Evolutionary conservation across 2,113 vertebrate species (phyloP).

Genomic region (Catharus minimus): DNA sequence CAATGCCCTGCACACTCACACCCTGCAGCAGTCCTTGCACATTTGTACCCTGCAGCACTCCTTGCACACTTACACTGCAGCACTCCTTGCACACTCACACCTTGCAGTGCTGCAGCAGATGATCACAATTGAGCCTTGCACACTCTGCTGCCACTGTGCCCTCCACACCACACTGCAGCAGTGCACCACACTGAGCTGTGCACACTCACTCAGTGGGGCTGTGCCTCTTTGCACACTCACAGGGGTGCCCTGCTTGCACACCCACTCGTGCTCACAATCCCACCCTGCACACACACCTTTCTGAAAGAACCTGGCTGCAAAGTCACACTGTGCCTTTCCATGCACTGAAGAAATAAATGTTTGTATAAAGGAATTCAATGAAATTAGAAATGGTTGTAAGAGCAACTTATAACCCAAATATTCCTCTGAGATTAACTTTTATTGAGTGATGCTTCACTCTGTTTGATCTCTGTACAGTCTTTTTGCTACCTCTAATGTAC

Average conservation of each 20-base stretch:
- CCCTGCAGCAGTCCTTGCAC: background rate
- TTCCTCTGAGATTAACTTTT: background rate
- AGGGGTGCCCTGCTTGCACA: background rate
- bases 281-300: fast-evolving
- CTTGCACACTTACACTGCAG: too few relatives aligned
- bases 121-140: fast-evolving
- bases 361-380: background rate
- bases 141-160: background rate
- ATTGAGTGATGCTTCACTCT: conserved; percentile 46
- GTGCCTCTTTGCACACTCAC: background rate
- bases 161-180: background rate
- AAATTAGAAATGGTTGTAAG: conserved; percentile 21
- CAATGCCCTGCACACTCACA: background rate
- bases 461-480: conserved; percentile 25
- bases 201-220: fast-evolving
- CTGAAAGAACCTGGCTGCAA: background rate
- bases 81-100: too few relatives aligned
- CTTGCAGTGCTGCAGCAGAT: too few relatives aligned
- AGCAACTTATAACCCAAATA: conserved; percentile 21
- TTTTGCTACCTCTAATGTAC: conserved; percentile 24
- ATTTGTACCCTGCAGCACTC: background rate
- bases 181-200: background rate
- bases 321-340: background rate
- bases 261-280: fast-evolving
- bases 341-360: background rate